Conservation (phyloP, 2,888 invertebrate species). For the Oscheius sp. region DNA sequence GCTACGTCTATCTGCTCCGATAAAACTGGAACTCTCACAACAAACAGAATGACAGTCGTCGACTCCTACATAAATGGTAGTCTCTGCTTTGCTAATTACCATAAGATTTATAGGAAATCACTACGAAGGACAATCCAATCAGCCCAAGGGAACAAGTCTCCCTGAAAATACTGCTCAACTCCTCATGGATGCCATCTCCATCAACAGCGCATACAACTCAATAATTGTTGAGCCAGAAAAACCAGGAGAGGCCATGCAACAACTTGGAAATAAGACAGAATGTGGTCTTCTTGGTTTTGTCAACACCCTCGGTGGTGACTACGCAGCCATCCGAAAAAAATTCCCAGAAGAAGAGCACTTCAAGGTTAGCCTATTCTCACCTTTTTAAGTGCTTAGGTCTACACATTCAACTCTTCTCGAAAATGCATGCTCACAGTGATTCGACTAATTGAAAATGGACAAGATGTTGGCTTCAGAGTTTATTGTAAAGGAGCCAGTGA, state of each 20-base stretch:
- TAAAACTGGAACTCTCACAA: constrained; percentile 75
- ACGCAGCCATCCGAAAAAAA: constrained; percentile 71
- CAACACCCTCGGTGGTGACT: constrained; percentile 71
- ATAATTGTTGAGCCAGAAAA: constrained; percentile 65
- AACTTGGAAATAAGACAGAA: constrained; percentile 75
- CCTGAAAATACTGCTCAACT: constrained; percentile 71
- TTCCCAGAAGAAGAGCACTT: constrained; percentile 72
- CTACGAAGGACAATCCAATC: constrained; percentile 57
- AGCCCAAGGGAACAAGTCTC: constrained; percentile 56
- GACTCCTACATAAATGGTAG: constrained; percentile 75
- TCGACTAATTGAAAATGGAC: constrained; percentile 68
- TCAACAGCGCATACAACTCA: constrained; percentile 68
- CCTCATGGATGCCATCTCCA: constrained; percentile 84
- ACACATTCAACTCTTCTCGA: constrained; percentile 75
- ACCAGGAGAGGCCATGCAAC: constrained; percentile 68
- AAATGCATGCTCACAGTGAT: constrained; percentile 75
- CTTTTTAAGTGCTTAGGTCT: no score
- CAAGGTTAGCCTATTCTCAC: no score
- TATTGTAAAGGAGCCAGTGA: constrained; percentile 75
- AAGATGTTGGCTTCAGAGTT: constrained; percentile 71
- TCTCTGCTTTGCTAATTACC: no score
- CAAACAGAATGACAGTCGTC: constrained; percentile 75
- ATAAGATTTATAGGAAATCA: constrained; percentile 51
- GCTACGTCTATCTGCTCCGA: constrained; percentile 75
- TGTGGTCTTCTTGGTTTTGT: constrained; percentile 74